Conservation (phyloP, 1,140 invertebrate species). For the Brachionus manjavacas region DNA sequence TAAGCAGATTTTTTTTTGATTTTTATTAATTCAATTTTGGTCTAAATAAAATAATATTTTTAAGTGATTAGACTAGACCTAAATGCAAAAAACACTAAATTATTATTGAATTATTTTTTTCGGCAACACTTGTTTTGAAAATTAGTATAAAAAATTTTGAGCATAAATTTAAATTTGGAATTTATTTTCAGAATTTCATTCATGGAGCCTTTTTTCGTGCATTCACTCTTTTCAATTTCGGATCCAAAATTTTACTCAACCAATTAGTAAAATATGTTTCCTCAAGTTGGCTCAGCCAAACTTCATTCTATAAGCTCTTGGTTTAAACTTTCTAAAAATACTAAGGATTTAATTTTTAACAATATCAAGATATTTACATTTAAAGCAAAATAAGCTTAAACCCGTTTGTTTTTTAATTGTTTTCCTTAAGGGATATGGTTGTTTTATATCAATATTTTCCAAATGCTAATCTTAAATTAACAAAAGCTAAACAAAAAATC, state of each 20-base stretch:
- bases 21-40: too few relatives aligned
- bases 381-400: not conserved
- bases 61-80: too few relatives aligned
- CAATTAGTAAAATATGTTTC: not conserved
- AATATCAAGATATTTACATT: not conserved
- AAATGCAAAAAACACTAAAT: too few relatives aligned
- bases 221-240: not conserved
- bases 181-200: not conserved
- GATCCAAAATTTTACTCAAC: not conserved
- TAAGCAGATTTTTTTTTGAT: too few relatives aligned
- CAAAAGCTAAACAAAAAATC: conserved; percentile 32
- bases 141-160: not conserved
- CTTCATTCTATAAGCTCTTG: not conserved
- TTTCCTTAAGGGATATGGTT: conserved; percentile 26
- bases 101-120: too few relatives aligned
- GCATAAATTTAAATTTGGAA: not conserved
- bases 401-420: not conserved
- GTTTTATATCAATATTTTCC: not conserved
- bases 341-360: conserved; percentile 10
- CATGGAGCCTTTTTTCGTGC: not conserved
- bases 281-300: not conserved
- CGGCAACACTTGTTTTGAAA: not conserved
- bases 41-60: too few relatives aligned
- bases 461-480: conserved; percentile 5
- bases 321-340: not conserved